Conservation (phyloP, 2,888 invertebrate genomes). For the Temnothorax unifasciatus region DNA sequence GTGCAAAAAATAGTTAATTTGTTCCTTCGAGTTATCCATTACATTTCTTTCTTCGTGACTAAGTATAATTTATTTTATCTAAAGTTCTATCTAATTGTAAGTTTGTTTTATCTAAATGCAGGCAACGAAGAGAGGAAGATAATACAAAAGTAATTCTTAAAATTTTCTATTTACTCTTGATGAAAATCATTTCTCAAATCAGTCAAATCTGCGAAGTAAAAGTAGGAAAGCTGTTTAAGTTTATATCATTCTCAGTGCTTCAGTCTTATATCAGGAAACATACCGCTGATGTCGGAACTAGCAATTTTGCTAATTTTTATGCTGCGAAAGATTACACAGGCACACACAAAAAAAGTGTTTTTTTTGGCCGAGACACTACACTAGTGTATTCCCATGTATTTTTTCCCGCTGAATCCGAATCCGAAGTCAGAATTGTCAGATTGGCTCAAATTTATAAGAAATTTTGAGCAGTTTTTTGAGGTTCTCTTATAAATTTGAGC, state of each 20-base stretch:
- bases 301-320: background rate
- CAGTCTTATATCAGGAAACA: background rate
- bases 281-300: background rate
- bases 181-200: background rate
- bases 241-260: conserved; percentile 12
- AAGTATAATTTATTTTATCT: background rate
- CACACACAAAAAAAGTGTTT: too few species aligned
- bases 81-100: background rate
- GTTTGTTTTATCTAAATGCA: background rate
- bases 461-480: too few species aligned
- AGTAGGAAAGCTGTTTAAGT: background rate
- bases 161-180: background rate
- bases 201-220: background rate
- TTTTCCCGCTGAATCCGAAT: too few species aligned
- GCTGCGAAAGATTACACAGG: too few species aligned
- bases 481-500: too few species aligned
- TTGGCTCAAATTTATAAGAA: too few species aligned
- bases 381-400: too few species aligned
- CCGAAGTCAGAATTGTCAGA: too few species aligned
- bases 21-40: background rate
- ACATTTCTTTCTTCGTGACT: background rate
- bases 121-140: too few species aligned
- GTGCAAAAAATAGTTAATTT: background rate
- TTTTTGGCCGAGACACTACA: too few species aligned
- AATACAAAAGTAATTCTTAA: background rate